phyloP scores from a whole-genome alignment of 2,888 invertebrate species.

The Lasioglossum malachurum region DNA sequence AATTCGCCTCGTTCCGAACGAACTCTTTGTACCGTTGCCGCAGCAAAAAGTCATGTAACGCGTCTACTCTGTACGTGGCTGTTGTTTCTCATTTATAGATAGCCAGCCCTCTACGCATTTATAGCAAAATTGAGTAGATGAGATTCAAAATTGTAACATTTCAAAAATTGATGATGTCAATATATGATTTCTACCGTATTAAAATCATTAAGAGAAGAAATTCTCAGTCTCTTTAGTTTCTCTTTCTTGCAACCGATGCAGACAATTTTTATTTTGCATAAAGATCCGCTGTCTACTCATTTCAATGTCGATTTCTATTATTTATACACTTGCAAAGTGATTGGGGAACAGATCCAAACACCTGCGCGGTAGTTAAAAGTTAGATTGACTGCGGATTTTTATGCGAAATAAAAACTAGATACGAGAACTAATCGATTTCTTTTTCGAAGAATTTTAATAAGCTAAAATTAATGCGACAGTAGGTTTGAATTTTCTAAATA shows the following conservation, averaged over 20 bases:
- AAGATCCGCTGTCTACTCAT: background rate
- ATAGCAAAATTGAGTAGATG: too few species aligned
- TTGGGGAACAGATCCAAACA: background rate
- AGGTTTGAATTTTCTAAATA: background rate
- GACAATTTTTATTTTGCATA: too few species aligned
- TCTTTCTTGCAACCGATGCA: too few species aligned
- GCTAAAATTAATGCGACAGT: background rate
- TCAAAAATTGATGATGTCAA: too few species aligned
- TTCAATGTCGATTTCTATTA: background rate
- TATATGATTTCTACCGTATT: too few species aligned
- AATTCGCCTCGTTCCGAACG: background rate
- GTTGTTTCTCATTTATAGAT: background rate
- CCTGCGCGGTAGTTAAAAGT: background rate
- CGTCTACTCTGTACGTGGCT: background rate
- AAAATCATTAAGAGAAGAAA: too few species aligned
- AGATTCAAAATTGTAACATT: too few species aligned
- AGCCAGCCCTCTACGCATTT: too few species aligned
- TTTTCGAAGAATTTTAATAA: background rate
- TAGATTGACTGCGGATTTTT: background rate
- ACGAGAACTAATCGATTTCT: background rate
- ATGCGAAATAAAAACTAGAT: background rate
- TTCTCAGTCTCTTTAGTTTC: too few species aligned
- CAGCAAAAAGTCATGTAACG: background rate
- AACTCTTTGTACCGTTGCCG: background rate
- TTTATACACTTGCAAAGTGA: background rate